Percentiles rank a stretch among this genome's conserved stretches.
Conservation (phyloP, 2,888 invertebrate species). For the Papilio elwesi region DNA sequence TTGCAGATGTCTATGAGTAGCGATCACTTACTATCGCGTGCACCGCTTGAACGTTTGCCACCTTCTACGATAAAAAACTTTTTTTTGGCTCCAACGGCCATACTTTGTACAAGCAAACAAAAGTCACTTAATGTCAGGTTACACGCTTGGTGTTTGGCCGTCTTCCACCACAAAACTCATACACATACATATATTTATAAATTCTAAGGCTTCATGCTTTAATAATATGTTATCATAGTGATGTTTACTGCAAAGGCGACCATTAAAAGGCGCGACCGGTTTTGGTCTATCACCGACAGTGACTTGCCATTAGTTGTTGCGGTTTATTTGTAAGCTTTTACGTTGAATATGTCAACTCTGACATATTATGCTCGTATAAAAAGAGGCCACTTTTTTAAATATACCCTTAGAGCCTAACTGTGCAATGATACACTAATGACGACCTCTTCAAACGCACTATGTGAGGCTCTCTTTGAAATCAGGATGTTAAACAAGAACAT, state of each 20-base stretch:
- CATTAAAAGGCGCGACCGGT: constrained; percentile 19
- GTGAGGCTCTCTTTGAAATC: neutral
- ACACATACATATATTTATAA: no score
- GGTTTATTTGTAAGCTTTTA: constrained; percentile 31
- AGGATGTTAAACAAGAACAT: constrained; percentile 12
- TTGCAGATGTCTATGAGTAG: no score
- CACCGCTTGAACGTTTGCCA: no score
- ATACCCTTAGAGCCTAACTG: constrained; percentile 18
- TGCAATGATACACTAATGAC: constrained; percentile 35
- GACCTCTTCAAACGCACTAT: constrained; percentile 25
- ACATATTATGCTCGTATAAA: constrained; percentile 25
- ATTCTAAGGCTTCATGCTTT: neutral
- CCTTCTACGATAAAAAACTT: no score
- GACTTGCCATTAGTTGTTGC: constrained; percentile 33
- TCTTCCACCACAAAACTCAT: no score
- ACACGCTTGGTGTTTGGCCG: no score
- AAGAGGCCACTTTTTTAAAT: constrained; percentile 32
- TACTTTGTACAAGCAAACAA: no score
- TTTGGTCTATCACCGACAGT: constrained; percentile 27
- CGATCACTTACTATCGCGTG: no score
- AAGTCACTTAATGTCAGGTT: no score
- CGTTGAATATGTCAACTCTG: neutral
- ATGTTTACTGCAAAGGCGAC: neutral
- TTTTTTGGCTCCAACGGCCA: no score
- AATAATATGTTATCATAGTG: neutral